Percentiles rank a stretch among this genome's conserved stretches.
These are phyloP conservation scores for Eutrigla gurnardus DNA, from an alignment of 2,797 vertebrate species.

Conservation along the genomic window DNA sequence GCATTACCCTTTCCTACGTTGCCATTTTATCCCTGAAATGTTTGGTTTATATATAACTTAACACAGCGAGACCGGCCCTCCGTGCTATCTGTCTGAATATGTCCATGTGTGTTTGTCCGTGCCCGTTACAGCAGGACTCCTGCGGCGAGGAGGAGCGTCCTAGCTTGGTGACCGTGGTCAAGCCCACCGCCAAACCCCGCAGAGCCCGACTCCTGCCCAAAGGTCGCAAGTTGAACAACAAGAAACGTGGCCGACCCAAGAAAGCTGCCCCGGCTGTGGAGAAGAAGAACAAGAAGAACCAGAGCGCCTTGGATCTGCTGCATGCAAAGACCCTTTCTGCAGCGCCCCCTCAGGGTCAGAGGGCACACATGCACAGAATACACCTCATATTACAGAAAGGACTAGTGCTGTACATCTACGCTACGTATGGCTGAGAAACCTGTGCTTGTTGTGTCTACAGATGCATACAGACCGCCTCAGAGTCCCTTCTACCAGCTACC, in stretches of 20 bases:
- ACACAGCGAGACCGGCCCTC: neutral
- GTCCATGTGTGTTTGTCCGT: neutral
- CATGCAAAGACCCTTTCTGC: conserved; percentile 93
- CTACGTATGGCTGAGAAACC: neutral
- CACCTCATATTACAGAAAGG: neutral
- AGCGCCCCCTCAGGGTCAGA: conserved; percentile 93
- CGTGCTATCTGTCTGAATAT: neutral
- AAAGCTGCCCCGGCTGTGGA: conserved; percentile 88
- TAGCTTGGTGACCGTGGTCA: conserved; percentile 83
- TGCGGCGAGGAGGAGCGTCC: conserved; percentile 92
- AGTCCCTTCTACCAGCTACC: conserved; percentile 98
- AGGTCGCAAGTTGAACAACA: conserved; percentile 93
- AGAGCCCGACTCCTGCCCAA: conserved; percentile 92
- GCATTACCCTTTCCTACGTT: neutral
- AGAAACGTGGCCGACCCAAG: conserved; percentile 96
- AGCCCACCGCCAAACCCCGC: conserved; percentile 91
- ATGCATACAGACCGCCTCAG: conserved; percentile 94
- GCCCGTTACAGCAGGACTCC: conserved; percentile 87
- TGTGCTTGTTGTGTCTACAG: conserved; percentile 72
- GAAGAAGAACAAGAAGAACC: conserved; percentile 93
- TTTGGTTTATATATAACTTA: neutral
- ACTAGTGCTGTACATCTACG: neutral
- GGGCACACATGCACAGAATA: neutral
- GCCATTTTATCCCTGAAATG: neutral
- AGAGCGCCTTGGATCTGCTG: conserved; percentile 92